These are phyloP conservation scores for Phyllotreta cruciferae DNA, from an alignment of 2,888 invertebrate species.

Conservation along the genomic window DNA sequence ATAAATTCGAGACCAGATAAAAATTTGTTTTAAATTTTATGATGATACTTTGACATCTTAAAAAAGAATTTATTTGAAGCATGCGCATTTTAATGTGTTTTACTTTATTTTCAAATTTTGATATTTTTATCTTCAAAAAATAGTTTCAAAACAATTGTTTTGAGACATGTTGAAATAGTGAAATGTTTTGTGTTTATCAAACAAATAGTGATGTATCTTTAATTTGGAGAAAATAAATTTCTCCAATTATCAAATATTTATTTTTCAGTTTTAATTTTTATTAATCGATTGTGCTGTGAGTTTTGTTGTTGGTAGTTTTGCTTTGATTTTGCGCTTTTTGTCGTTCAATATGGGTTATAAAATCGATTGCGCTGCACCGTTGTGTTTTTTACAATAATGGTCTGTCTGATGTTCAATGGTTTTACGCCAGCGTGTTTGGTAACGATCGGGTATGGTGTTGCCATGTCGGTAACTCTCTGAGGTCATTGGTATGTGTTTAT, in stretches of 20 bases:
- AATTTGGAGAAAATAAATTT: not conserved
- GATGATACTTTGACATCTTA: constrained; percentile 1
- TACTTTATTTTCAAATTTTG: constrained; percentile 19
- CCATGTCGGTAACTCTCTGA: too few relatives aligned
- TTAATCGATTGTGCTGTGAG: not conserved
- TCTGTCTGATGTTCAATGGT: too few relatives aligned
- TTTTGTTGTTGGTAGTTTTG: too few relatives aligned
- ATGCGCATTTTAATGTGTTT: constrained; percentile 18
- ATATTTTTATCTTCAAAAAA: too few relatives aligned
- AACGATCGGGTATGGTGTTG: too few relatives aligned
- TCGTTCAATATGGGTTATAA: too few relatives aligned
- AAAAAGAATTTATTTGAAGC: constrained; percentile 27
- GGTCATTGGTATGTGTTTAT: too few relatives aligned
- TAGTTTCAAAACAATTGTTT: constrained; percentile 18
- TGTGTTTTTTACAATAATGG: too few relatives aligned
- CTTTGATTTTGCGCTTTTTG: too few relatives aligned
- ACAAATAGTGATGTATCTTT: constrained; percentile 1
- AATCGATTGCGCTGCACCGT: too few relatives aligned
- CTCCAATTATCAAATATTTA: not conserved
- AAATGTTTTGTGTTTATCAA: not conserved
- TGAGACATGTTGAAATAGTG: constrained; percentile 7
- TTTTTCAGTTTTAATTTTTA: constrained; percentile 5
- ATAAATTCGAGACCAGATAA: constrained; percentile 8
- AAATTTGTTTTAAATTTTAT: not conserved
- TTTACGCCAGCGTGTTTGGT: too few relatives aligned